Percentiles rank a stretch among this genome's conserved stretches.
phyloP scores from a whole-genome alignment of 92 coral and sea anemone species.

The Micromussa lordhowensis region DNA sequence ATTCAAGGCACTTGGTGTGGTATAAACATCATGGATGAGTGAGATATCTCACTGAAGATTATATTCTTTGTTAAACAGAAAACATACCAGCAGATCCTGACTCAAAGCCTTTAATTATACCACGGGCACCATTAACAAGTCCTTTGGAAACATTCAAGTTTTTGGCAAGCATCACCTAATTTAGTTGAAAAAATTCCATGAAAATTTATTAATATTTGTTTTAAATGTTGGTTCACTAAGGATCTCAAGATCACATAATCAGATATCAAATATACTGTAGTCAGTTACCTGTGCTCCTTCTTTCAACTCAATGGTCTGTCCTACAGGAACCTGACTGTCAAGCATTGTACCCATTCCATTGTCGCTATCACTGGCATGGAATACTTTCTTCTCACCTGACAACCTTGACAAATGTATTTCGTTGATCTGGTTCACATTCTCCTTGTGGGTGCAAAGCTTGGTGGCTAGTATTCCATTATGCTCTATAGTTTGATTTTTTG shows the following conservation, averaged over 20 bases:
- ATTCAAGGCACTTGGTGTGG: no score
- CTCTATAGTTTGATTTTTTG: constrained; percentile 80
- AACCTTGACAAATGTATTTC: constrained; percentile 81
- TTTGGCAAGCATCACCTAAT: constrained; percentile 92
- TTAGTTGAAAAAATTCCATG: background rate
- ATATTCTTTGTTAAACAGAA: background rate
- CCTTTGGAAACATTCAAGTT: constrained; percentile 93
- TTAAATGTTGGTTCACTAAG: background rate
- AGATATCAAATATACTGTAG: background rate
- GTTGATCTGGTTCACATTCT: constrained; percentile 94
- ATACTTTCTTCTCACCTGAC: constrained; percentile 70
- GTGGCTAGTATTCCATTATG: constrained; percentile 88
- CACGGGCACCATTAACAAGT: constrained; percentile 98
- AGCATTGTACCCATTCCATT: constrained; percentile 62
- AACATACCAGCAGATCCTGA: constrained; percentile 83
- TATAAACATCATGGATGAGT: no score
- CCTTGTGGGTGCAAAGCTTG: constrained; percentile 96
- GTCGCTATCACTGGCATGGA: constrained; percentile 92
- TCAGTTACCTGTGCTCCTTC: constrained; percentile 89
- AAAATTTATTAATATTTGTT: no score
- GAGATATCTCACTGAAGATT: background rate
- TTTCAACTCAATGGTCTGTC: constrained; percentile 85
- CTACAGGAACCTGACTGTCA: constrained; percentile 83
- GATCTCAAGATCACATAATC: background rate
- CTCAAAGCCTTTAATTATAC: constrained; percentile 79